Conservation (phyloP, 2,888 invertebrate species). For the Pemphredon lugubris region DNA sequence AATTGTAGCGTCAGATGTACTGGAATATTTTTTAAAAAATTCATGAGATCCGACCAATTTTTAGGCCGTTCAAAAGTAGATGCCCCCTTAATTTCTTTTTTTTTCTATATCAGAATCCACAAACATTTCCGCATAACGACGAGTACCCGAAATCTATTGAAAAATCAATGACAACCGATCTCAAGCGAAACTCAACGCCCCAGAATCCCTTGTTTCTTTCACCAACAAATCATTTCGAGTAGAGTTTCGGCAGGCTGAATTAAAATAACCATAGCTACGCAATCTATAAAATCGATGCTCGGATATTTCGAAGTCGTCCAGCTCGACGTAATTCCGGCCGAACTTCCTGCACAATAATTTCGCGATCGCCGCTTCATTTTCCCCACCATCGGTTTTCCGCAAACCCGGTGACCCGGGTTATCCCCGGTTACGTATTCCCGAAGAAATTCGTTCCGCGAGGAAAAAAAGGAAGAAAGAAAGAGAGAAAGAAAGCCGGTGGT, state of each 20-base stretch:
- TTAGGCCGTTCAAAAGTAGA: too few relatives aligned
- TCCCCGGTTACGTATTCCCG: background rate
- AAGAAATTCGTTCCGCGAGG: too few relatives aligned
- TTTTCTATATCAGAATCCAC: too few relatives aligned
- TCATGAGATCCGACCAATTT: too few relatives aligned
- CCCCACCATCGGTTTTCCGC: background rate
- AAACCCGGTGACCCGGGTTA: background rate
- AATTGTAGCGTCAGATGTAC: too few relatives aligned
- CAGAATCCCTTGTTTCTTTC: background rate
- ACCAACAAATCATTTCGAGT: background rate
- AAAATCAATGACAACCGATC: too few relatives aligned
- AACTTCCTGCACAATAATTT: background rate
- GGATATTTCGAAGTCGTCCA: background rate
- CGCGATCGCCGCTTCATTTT: background rate
- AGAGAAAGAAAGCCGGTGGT: too few relatives aligned
- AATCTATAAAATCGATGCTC: background rate
- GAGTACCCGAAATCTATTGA: too few relatives aligned
- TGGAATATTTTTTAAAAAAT: too few relatives aligned
- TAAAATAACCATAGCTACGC: background rate
- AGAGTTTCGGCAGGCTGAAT: background rate
- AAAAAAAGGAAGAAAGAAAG: too few relatives aligned
- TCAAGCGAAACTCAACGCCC: background rate
- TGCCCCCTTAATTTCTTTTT: too few relatives aligned
- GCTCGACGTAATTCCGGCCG: background rate
- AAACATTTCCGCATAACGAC: too few relatives aligned